These are phyloP conservation scores for Amblyopsis rosae DNA, from an alignment of 2,113 vertebrate species.

Conservation along the genomic window DNA sequence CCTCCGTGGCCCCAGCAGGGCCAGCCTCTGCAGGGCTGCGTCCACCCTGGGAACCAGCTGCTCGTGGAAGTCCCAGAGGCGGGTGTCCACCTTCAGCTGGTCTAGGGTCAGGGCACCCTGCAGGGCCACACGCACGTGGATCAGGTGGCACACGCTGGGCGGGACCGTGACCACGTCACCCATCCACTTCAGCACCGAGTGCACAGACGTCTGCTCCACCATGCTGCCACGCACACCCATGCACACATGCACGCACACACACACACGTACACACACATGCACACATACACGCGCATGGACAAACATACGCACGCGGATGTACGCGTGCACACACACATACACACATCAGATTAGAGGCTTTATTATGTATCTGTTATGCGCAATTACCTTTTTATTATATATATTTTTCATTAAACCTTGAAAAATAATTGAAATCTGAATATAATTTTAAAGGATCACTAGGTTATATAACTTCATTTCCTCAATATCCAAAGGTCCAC, in stretches of 20 bases:
- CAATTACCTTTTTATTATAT: not conserved
- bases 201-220: constrained; percentile 63
- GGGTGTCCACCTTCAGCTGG: constrained; percentile 50
- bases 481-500: no score
- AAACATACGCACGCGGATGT: not conserved
- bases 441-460: not conserved
- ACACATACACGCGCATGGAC: not conserved
- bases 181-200: constrained; percentile 37
- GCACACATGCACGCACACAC: not conserved
- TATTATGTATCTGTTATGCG: no score
- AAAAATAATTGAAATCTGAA: no score
- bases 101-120: constrained; percentile 14
- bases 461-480: no score
- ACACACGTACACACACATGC: not conserved
- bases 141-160: constrained; percentile 36
- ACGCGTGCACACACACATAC: not conserved
- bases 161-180: constrained; percentile 25
- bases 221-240: constrained; percentile 26
- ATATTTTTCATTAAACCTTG: not conserved
- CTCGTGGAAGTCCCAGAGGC: constrained; percentile 60
- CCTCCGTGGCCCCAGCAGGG: constrained; percentile 16
- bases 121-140: constrained; percentile 38
- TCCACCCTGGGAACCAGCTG: constrained; percentile 55
- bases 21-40: constrained; percentile 21
- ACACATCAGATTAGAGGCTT: not conserved